Conservation (phyloP, 2,888 invertebrate species). For the Isotomurus palustris region DNA sequence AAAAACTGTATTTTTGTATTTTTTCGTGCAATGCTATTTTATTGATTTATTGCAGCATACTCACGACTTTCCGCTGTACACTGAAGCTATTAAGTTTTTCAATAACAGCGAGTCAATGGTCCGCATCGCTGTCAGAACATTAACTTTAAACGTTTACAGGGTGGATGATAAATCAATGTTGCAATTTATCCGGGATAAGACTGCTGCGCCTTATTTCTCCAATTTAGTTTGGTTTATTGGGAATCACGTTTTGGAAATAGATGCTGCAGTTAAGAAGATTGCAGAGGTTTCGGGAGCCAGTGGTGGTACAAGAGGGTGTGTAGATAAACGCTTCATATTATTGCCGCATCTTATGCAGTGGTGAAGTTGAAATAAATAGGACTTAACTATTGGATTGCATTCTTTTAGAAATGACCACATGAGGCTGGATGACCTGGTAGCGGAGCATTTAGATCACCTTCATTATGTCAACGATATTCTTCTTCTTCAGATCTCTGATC, state of each 20-base stretch:
- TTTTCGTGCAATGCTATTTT: background rate
- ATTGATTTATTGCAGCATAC: conserved; percentile 74
- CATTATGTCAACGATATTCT: conserved; percentile 97
- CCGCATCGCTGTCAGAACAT: conserved; percentile 93
- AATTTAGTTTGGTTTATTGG: conserved; percentile 99
- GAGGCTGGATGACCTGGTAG: conserved; percentile 80
- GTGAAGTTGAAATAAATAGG: too few relatives aligned
- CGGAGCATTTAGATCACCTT: conserved; percentile 93
- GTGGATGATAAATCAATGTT: conserved; percentile 94
- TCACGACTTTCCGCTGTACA: conserved; percentile 97
- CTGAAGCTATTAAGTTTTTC: conserved; percentile 98
- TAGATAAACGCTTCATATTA: too few relatives aligned
- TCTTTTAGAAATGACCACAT: conserved; percentile 48
- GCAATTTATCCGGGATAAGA: conserved; percentile 88
- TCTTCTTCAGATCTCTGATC: conserved; percentile 80
- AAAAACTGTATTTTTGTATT: background rate
- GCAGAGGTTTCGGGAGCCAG: too few relatives aligned
- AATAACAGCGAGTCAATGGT: conserved; percentile 99
- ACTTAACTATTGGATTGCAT: too few relatives aligned
- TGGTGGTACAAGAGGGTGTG: too few relatives aligned
- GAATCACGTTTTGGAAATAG: conserved; percentile 91
- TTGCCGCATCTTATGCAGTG: too few relatives aligned
- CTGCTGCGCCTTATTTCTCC: conserved; percentile 96
- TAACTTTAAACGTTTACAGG: conserved; percentile 93
- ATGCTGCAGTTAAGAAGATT: conserved; percentile 55